These are phyloP conservation scores for Mastacembelus armatus DNA, from an alignment of 2,797 vertebrate species.

Conservation along the genomic window DNA sequence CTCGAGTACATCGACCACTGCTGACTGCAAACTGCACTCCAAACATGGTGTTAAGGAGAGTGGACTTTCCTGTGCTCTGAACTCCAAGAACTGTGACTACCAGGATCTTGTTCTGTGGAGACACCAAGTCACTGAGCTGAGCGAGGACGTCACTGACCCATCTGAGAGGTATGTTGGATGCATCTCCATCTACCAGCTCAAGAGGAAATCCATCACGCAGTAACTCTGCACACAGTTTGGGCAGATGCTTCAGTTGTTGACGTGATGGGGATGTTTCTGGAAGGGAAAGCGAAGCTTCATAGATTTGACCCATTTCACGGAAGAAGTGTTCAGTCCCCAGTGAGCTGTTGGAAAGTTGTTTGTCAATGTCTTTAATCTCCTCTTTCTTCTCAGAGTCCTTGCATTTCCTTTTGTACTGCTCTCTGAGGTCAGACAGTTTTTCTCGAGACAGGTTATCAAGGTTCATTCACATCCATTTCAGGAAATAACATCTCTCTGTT, in stretches of 20 bases:
- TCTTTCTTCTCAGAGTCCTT: constrained; percentile 61
- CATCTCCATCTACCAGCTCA: constrained; percentile 87
- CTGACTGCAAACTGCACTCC: constrained; percentile 87
- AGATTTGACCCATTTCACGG: constrained; percentile 87
- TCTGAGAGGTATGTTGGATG: constrained; percentile 83
- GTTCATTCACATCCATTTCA: constrained; percentile 86
- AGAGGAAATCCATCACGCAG: constrained; percentile 84
- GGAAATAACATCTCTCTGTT: constrained; percentile 79
- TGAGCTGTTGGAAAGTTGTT: constrained; percentile 78
- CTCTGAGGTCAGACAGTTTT: constrained; percentile 64
- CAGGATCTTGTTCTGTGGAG: constrained; percentile 71
- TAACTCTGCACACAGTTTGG: constrained; percentile 78
- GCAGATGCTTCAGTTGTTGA: constrained; percentile 77
- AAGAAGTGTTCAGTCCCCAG: constrained; percentile 86
- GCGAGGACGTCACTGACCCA: constrained; percentile 82
- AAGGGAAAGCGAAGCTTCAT: constrained; percentile 81
- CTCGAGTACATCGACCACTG: constrained; percentile 80
- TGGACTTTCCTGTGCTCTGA: constrained; percentile 83
- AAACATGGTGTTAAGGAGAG: constrained; percentile 83
- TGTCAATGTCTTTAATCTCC: constrained; percentile 67
- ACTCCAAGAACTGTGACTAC: constrained; percentile 84
- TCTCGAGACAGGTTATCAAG: constrained; percentile 75
- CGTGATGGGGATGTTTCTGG: constrained; percentile 36
- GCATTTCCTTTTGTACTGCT: constrained; percentile 71
- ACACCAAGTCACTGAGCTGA: constrained; percentile 75